Evolutionary conservation across 2,113 vertebrate species (phyloP).

Genomic region (Tringa solitaria): DNA sequence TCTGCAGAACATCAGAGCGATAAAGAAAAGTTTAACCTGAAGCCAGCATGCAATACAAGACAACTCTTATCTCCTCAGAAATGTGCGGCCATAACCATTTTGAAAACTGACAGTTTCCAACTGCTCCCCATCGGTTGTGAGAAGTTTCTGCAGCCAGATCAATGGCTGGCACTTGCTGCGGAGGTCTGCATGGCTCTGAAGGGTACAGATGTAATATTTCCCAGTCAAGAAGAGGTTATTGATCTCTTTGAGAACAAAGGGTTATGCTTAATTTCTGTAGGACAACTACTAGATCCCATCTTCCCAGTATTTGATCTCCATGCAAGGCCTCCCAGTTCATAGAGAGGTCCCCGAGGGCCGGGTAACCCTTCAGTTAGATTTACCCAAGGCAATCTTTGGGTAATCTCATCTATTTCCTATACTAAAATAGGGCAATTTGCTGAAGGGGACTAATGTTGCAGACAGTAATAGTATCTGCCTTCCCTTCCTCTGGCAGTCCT

Average conservation of each 20-base stretch:
- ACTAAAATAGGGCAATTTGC: not conserved
- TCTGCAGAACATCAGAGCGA: not conserved
- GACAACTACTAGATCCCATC: not conserved
- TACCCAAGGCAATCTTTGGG: not conserved
- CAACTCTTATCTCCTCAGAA: not conserved
- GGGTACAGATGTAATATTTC: not conserved
- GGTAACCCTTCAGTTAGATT: not conserved
- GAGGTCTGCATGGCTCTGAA: not conserved
- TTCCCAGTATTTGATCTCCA: not conserved
- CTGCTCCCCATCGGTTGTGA: not conserved
- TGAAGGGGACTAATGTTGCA: not conserved
- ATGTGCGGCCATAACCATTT: not conserved
- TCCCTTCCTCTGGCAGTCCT: not conserved
- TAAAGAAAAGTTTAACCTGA: conserved; percentile 24
- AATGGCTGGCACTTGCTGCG: not conserved
- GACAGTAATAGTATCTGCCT: not conserved
- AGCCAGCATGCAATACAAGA: not conserved
- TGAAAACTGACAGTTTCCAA: not conserved
- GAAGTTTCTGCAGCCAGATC: not conserved
- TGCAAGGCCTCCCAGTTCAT: not conserved
- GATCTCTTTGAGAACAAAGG: not conserved
- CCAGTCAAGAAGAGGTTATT: not conserved
- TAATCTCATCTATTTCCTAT: not conserved
- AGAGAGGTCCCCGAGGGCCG: not conserved
- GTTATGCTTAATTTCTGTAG: not conserved